Percentiles rank a stretch among this genome's conserved stretches.
These are phyloP conservation scores for Pterocles burchelli DNA, from an alignment of 2,113 vertebrate species.

Conservation along the genomic window DNA sequence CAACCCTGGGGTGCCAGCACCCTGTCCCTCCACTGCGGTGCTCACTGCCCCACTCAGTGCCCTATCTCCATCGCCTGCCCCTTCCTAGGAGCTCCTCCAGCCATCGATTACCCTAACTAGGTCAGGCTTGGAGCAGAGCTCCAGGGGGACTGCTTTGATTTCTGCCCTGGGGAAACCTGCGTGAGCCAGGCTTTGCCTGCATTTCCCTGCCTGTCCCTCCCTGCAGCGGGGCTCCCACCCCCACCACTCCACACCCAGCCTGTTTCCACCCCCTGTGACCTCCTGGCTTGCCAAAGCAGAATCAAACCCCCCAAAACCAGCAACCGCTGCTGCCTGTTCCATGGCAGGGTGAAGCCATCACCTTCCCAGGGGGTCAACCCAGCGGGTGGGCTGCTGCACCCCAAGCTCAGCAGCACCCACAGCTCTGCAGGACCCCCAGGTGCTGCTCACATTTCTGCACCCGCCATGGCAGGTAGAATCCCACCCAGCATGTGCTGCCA, in stretches of 20 bases:
- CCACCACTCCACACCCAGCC: rapidly evolving
- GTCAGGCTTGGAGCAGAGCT: neutral
- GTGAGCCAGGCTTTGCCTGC: neutral
- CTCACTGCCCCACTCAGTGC: rapidly evolving
- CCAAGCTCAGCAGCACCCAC: neutral
- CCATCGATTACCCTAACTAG: neutral
- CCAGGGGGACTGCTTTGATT: slow-evolving; percentile 5
- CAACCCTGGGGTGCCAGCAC: neutral
- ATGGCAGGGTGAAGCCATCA: neutral
- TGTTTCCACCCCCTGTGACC: neutral
- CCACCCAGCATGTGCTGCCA: rapidly evolving
- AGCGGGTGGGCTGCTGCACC: neutral
- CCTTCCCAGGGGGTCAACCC: rapidly evolving
- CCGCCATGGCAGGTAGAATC: slow-evolving; percentile 28
- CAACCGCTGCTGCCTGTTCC: neutral
- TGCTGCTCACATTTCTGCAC: neutral
- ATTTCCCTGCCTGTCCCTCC: neutral
- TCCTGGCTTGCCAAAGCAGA: neutral
- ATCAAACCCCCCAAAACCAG: neutral
- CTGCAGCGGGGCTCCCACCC: neutral
- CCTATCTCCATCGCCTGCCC: rapidly evolving
- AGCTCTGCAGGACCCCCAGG: rapidly evolving
- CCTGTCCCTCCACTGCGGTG: rapidly evolving
- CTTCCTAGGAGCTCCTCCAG: neutral
- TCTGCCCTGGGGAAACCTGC: neutral